These are phyloP conservation scores for Epinephelus moara DNA, from an alignment of 2,113 vertebrate genomes.

Conservation along the genomic window DNA sequence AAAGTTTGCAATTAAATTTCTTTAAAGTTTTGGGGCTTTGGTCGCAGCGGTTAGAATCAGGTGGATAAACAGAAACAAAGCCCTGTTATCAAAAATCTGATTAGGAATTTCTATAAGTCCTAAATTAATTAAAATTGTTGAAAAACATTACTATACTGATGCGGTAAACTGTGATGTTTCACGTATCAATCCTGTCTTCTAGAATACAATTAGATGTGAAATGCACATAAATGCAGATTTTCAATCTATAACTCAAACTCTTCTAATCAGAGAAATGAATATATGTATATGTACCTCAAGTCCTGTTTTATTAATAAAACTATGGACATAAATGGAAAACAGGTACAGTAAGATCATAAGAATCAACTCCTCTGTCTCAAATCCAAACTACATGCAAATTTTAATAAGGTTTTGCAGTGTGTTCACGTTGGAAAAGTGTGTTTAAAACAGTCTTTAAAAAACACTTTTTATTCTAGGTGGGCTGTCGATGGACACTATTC, in stretches of 20 bases:
- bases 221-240: neutral
- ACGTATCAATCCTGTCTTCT: no score
- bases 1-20: slow-evolving; percentile 25
- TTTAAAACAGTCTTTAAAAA: neutral
- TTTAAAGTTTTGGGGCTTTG: slow-evolving; percentile 9
- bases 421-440: neutral
- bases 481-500: neutral
- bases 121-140: no score
- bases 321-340: neutral
- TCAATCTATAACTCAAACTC: neutral
- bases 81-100: neutral
- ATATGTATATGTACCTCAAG: neutral
- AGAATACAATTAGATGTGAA: no score
- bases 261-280: neutral
- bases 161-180: no score
- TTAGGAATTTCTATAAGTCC: neutral
- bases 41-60: neutral
- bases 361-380: neutral
- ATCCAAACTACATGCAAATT: neutral
- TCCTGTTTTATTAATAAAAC: neutral
- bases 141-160: no score
- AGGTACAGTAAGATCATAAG: neutral
- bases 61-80: neutral
- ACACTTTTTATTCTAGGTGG: neutral
- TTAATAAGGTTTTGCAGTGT: neutral